Evolutionary conservation across 2,888 invertebrate species (phyloP).

Genomic region (Drosophila formosana): DNA sequence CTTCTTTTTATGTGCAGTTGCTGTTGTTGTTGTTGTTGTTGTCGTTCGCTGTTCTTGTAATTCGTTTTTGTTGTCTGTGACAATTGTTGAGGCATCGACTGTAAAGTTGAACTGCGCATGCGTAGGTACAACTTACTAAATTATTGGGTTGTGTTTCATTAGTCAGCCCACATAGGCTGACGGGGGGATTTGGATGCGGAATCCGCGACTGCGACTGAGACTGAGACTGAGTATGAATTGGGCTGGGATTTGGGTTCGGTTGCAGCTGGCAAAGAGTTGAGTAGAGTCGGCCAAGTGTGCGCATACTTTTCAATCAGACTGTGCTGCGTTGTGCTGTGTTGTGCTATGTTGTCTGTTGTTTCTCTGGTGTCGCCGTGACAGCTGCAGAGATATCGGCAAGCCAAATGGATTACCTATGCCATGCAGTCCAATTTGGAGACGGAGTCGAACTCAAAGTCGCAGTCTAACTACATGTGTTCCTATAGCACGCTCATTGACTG

Average conservation of each 20-base stretch:
- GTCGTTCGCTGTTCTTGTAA: constrained; percentile 3
- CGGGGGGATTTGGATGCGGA: constrained; percentile 19
- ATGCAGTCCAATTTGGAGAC: background rate
- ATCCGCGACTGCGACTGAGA: constrained; percentile 13
- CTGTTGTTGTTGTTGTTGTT: constrained; percentile 6
- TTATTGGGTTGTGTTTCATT: constrained; percentile 78
- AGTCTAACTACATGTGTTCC: background rate
- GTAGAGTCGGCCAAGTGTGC: constrained; percentile 49
- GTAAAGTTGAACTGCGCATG: constrained; percentile 72
- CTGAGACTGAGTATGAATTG: constrained; percentile 1
- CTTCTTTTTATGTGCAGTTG: background rate
- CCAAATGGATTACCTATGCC: constrained; percentile 74
- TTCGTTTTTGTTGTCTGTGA: constrained; percentile 35
- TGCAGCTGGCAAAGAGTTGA: constrained; percentile 26
- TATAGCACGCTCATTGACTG: constrained; percentile 1
- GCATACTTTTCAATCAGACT: constrained; percentile 70
- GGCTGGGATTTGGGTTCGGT: constrained; percentile 27
- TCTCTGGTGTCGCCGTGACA: constrained; percentile 59
- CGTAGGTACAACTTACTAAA: constrained; percentile 78
- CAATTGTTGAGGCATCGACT: constrained; percentile 59
- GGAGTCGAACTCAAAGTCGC: background rate
- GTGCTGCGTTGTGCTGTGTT: constrained; percentile 12
- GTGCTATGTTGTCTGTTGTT: constrained; percentile 10
- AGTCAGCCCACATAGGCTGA: constrained; percentile 62
- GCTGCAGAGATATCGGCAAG: constrained; percentile 72